Evolutionary conservation across 2,797 vertebrate genomes (phyloP).

Genomic region (Tiaroga cobitis): DNA sequence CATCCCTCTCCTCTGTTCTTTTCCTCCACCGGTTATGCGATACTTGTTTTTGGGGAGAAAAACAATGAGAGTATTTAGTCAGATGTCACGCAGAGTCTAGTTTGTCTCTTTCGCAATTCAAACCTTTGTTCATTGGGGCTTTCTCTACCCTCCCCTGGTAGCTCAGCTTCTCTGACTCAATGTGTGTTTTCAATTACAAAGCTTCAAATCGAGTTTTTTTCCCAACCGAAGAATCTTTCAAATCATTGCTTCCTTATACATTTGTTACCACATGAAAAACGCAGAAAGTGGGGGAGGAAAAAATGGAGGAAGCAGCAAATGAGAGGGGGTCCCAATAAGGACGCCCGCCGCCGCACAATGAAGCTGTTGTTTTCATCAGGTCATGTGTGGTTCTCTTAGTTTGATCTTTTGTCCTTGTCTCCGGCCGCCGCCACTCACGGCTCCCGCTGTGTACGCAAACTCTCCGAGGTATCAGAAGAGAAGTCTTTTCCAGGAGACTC

Average conservation of each 20-base stretch:
- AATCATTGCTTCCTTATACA: conserved; percentile 56
- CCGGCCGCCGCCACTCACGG: conserved; percentile 36
- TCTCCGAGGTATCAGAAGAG: conserved; percentile 53
- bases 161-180: conserved; percentile 68
- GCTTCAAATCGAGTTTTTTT: conserved; percentile 71
- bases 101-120: conserved; percentile 82
- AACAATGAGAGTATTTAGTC: conserved; percentile 85
- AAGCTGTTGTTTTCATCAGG: conserved; percentile 59
- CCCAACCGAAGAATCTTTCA: conserved; percentile 41
- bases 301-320: conserved; percentile 52
- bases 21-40: conserved; percentile 72
- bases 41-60: conserved; percentile 81
- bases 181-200: conserved; percentile 82
- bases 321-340: conserved; percentile 54
- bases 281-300: conserved; percentile 32
- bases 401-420: conserved; percentile 61
- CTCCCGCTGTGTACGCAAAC: conserved; percentile 51
- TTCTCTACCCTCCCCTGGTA: conserved; percentile 74
- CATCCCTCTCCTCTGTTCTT: conserved; percentile 61
- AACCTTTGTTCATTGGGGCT: conserved; percentile 75
- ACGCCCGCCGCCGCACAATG: conserved; percentile 49
- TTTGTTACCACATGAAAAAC: conserved; percentile 62
- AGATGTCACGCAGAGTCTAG: conserved; percentile 79
- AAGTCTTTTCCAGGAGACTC: conserved; percentile 55
- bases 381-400: conserved; percentile 60